Percentiles rank a stretch among this genome's conserved stretches.
Evolutionary conservation across 1,140 invertebrate species (phyloP).

Genomic region (Ladona fulva): DNA sequence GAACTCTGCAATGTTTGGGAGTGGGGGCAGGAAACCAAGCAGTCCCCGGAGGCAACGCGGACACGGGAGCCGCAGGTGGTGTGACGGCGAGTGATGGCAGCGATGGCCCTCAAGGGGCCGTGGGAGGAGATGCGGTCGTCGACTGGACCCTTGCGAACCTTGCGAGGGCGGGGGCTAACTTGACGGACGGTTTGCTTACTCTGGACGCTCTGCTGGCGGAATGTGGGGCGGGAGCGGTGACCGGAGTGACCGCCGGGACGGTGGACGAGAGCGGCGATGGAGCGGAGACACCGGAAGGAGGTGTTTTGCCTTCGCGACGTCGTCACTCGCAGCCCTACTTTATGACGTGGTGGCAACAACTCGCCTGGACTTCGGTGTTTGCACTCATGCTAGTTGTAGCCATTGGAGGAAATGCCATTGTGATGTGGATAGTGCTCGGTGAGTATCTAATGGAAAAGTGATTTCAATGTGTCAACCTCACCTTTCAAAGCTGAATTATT

Average conservation of each 20-base stretch:
- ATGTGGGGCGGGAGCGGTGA: not conserved
- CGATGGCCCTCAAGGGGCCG: no score
- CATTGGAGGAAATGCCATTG: conserved; percentile 22
- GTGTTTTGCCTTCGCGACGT: not conserved
- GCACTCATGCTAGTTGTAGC: conserved; percentile 21
- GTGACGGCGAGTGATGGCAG: no score
- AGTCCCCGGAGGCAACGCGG: no score
- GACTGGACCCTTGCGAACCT: not conserved
- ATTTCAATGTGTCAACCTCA: no score
- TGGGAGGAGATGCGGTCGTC: not conserved
- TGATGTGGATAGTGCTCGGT: conserved; percentile 23
- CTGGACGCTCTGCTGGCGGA: not conserved
- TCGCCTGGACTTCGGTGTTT: conserved; percentile 20
- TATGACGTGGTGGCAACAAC: conserved; percentile 23
- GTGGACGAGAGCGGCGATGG: not conserved
- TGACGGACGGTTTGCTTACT: not conserved
- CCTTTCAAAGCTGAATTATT: no score
- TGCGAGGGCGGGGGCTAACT: not conserved
- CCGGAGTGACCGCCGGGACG: not conserved
- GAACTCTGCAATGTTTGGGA: no score
- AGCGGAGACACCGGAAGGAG: no score
- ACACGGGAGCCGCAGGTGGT: no score
- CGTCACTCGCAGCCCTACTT: not conserved
- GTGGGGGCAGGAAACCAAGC: no score
- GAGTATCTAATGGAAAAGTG: conserved; percentile 11